A percentile compares a stretch with the other conserved stretches of the same genome.
Evolutionary conservation across 1,140 invertebrate genomes (phyloP).

Genomic region (Idris sp.): DNA sequence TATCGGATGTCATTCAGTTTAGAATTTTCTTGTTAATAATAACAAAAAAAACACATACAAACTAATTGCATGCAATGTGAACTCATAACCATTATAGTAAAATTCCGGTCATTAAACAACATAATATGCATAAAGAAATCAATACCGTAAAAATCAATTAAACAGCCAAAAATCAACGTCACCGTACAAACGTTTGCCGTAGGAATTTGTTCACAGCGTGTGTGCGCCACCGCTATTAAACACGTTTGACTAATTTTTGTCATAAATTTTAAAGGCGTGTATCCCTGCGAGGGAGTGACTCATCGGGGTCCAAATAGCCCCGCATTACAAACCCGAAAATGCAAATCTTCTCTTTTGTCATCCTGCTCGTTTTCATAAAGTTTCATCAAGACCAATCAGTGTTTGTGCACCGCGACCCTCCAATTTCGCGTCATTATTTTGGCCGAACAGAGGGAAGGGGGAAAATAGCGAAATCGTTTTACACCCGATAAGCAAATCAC

Average conservation of each 20-base stretch:
- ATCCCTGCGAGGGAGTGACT: constrained; percentile 51
- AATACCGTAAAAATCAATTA: constrained; percentile 26
- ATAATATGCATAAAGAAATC: no score
- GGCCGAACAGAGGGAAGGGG: constrained; percentile 32
- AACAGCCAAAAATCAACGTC: constrained; percentile 22
- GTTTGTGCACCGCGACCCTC: constrained; percentile 52
- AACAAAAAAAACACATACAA: no score
- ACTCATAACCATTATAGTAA: no score
- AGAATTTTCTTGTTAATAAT: no score
- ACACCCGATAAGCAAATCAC: constrained; percentile 60
- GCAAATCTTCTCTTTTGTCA: constrained; percentile 59
- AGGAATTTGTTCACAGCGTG: constrained; percentile 29
- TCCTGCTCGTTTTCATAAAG: constrained; percentile 59
- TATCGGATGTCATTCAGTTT: no score
- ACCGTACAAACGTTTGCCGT: no score
- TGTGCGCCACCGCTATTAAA: constrained; percentile 16
- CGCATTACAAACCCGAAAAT: constrained; percentile 60
- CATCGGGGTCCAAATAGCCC: constrained; percentile 52
- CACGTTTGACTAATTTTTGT: constrained; percentile 56
- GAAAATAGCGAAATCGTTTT: constrained; percentile 44
- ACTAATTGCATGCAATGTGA: no score
- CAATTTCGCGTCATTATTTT: constrained; percentile 56
- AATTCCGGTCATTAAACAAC: no score
- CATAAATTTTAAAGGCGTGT: constrained; percentile 46
- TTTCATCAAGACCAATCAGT: constrained; percentile 61